These are phyloP conservation scores for Drosophila infuscata DNA, from an alignment of 2,888 invertebrate genomes.

Conservation along the genomic window DNA sequence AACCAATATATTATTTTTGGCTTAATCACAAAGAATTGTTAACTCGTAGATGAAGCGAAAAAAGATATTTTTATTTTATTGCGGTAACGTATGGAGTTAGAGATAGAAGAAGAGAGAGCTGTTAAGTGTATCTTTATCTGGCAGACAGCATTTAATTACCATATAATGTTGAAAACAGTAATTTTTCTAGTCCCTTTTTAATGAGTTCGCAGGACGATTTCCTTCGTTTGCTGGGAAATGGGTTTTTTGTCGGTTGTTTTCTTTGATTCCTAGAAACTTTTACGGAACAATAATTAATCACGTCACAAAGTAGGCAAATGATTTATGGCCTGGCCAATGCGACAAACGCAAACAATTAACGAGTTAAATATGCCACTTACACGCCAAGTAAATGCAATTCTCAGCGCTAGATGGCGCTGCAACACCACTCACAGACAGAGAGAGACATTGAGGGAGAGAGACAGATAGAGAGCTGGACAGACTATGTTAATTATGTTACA, in stretches of 20 bases:
- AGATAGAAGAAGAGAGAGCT: background rate
- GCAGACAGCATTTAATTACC: background rate
- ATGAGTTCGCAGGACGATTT: conserved; percentile 14
- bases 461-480: conserved; percentile 3
- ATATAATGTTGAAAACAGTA: background rate
- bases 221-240: conserved; percentile 7
- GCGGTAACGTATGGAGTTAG: background rate
- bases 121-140: background rate
- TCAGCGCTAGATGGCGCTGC: conserved; percentile 50
- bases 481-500: conserved; percentile 58
- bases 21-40: background rate
- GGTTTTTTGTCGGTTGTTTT: background rate
- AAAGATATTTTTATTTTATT: background rate
- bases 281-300: conserved; percentile 55
- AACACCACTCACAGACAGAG: background rate
- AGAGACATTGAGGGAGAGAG: background rate
- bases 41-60: background rate
- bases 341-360: conserved; percentile 72
- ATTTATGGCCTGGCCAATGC: conserved; percentile 62
- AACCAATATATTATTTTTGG: conserved; percentile 8
- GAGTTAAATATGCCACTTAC: conserved; percentile 69
- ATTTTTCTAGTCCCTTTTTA: conserved; percentile 4
- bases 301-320: conserved; percentile 50
- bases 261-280: conserved; percentile 18
- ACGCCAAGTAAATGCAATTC: conserved; percentile 42